A percentile compares a stretch with the other conserved stretches of the same genome.
Conservation (phyloP, 2,797 vertebrate genomes). For the Protonibea diacanthus region DNA sequence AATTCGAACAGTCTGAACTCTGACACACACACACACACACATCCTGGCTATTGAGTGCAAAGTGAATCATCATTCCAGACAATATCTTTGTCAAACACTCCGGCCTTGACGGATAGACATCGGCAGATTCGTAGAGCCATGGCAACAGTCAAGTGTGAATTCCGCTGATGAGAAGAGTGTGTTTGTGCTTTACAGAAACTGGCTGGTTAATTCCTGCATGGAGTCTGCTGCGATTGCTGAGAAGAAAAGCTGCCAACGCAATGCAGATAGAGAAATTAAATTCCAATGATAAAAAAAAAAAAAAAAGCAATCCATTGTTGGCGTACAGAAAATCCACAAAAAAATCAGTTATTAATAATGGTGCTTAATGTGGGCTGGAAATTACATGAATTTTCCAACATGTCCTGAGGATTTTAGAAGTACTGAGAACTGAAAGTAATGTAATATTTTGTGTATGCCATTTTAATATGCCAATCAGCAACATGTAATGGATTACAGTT, state of each 20-base stretch:
- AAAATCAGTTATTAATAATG: background rate
- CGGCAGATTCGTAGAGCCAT: conserved; percentile 83
- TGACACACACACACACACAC: conserved; percentile 30
- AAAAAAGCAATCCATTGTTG: conserved; percentile 28
- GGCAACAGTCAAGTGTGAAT: conserved; percentile 83
- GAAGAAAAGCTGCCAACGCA: conserved; percentile 39
- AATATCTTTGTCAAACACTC: conserved; percentile 83
- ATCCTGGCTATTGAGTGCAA: conserved; percentile 65
- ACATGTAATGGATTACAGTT: conserved; percentile 35
- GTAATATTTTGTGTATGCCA: background rate
- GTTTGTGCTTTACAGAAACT: conserved; percentile 71
- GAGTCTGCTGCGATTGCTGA: conserved; percentile 36
- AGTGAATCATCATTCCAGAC: conserved; percentile 79
- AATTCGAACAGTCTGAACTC: conserved; percentile 35
- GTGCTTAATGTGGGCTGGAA: background rate
- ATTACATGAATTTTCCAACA: background rate
- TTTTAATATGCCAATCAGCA: conserved; percentile 17
- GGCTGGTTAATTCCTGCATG: conserved; percentile 65
- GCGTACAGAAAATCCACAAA: conserved; percentile 7
- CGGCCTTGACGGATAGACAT: conserved; percentile 81
- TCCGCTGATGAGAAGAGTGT: conserved; percentile 66
- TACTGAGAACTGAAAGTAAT: conserved; percentile 7
- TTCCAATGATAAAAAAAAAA: conserved; percentile 1
- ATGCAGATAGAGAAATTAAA: conserved; percentile 49
- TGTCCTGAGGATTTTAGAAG: background rate